Evolutionary conservation across 2,888 invertebrate genomes (phyloP), one percentile per base, ranked within the genome.

Genomic region (Oscheius myriophilus): DNA sequence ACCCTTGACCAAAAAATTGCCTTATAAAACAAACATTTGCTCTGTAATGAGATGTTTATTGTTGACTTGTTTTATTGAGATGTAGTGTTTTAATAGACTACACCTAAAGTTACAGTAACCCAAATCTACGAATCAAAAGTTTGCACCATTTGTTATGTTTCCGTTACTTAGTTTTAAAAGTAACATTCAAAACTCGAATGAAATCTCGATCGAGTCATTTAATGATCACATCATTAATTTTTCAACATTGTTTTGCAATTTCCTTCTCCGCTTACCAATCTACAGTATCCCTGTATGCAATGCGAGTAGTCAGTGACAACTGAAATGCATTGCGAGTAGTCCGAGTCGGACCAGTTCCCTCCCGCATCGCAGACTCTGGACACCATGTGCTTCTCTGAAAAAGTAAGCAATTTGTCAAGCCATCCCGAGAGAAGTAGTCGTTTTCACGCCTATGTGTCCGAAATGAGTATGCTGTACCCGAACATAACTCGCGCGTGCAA

Each of bases 281-380:
- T 68, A 65, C 84, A 85, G 41, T 78, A 85, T 21, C 82, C 84
- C 53, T 78, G 80, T 63, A 86, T 71, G 67, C 85, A 86, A 11
- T 78, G 71, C 0, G 76, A 75, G 57, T 80, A 72, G 12, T 79
- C 75, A 16, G 72, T 67, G 9, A 86, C 76, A 25, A 85, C 78
- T 39, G 79, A 72, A 16, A 85, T 69, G 70, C 85, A 85, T 62
- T 80, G 72, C 11, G 71, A 51, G 70, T 86, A 85, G 69, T 82
- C 76, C 7, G 84, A 75, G 7, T 76, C 78, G 26, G 75, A 77
- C 85, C 85, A 85, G 3, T 73, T 68, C 12, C 84, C 85, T 51
- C 71, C 66, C 14, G 53, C 39, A 51, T 71, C 68, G 64, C 85
- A 85, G 16, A 67, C 71, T 42, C 84, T 72, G 25, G 72, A 78